A percentile compares a stretch with the other conserved stretches of the same genome.
Evolutionary conservation across 2,888 invertebrate species (phyloP).

Genomic region (Erpobdella octoculata): DNA sequence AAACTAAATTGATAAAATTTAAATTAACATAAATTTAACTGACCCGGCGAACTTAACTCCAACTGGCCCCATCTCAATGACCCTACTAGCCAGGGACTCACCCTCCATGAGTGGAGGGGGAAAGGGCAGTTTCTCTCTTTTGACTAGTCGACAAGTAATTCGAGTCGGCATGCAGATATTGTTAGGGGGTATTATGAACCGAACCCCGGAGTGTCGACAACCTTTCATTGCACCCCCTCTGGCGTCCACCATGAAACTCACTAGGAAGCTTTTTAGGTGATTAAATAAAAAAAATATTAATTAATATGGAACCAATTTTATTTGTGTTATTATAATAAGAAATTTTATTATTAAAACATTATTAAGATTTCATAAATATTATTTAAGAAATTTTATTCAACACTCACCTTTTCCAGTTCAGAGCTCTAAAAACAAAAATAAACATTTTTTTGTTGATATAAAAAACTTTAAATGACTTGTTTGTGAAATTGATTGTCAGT

Average conservation of each 20-base stretch:
- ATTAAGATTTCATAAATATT: not conserved
- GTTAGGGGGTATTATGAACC: slow-evolving; percentile 93
- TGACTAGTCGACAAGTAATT: slow-evolving; percentile 88
- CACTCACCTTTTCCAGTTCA: not conserved
- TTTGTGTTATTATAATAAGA: not conserved
- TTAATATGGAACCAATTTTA: not conserved
- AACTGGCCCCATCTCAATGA: slow-evolving; percentile 91
- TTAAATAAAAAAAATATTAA: not conserved
- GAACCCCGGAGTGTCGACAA: slow-evolving; percentile 92
- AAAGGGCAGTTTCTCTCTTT: slow-evolving; percentile 73
- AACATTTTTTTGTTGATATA: too few species aligned
- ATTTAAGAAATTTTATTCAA: not conserved
- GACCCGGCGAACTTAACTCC: slow-evolving; percentile 93
- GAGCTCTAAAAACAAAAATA: not conserved
- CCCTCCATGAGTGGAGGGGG: slow-evolving; percentile 98
- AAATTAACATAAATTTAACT: too few species aligned
- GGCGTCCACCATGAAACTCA: slow-evolving; percentile 98
- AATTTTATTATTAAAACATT: not conserved
- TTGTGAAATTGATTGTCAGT: too few species aligned
- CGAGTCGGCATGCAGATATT: slow-evolving; percentile 93
- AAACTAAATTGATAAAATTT: too few species aligned
- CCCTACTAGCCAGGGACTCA: slow-evolving; percentile 88
- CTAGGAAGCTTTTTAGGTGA: slow-evolving; percentile 72
- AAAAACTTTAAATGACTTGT: too few species aligned
- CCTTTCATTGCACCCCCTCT: slow-evolving; percentile 77